phyloP scores from a whole-genome alignment of 2,888 invertebrate genomes.

The Homarus gammarus region DNA sequence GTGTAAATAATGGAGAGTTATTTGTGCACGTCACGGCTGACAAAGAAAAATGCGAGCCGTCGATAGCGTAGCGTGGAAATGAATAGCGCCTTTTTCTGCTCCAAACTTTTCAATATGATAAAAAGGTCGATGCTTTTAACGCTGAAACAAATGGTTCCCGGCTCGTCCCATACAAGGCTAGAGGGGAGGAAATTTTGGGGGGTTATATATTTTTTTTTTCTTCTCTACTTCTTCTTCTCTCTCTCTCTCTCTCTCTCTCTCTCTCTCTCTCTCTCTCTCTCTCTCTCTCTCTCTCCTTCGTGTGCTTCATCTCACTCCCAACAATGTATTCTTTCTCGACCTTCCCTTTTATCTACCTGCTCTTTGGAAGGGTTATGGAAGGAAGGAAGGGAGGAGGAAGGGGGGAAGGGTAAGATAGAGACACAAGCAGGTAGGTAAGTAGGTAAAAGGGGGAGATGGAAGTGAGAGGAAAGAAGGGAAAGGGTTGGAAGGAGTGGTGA shows the following conservation, averaged over 20 bases:
- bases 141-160: conserved; percentile 63
- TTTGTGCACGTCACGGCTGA: conserved; percentile 55
- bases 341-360: not conserved
- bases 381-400: not conserved
- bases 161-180: conserved; percentile 58
- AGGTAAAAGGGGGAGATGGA: not conserved
- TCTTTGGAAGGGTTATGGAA: too few relatives aligned
- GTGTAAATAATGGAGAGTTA: conserved; percentile 70
- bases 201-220: not conserved
- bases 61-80: conserved; percentile 67
- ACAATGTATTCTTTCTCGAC: not conserved
- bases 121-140: conserved; percentile 69
- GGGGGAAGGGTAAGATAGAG: not conserved
- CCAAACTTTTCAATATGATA: conserved; percentile 69
- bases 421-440: not conserved
- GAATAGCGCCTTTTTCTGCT: conserved; percentile 68
- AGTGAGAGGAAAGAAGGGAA: not conserved
- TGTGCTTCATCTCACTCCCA: not conserved
- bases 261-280: conserved; percentile 9
- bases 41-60: conserved; percentile 69
- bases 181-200: not conserved
- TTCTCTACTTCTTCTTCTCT: conserved; percentile 4
- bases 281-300: not conserved
- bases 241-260: conserved; percentile 22
- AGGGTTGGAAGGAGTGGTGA: not conserved